These are phyloP conservation scores for Laterallus jamaicensis DNA, from an alignment of 2,113 vertebrate genomes.

Conservation along the genomic window DNA sequence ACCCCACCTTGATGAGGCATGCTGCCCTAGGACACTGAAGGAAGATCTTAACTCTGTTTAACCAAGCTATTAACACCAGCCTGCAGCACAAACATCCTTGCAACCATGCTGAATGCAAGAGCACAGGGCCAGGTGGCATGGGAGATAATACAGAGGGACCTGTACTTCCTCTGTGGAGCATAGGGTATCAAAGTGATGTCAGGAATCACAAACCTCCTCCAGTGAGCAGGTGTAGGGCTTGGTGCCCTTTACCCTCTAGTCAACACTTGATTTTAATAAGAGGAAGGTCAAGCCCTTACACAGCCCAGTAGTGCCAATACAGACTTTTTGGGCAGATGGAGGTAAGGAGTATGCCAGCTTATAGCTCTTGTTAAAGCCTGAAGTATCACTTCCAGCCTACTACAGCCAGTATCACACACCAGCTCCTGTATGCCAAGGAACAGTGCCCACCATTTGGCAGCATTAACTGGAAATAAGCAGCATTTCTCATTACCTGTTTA, in stretches of 20 bases:
- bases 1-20: not conserved
- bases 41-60: not conserved
- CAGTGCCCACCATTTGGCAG: not conserved
- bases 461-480: not conserved
- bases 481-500: not conserved
- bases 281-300: not conserved
- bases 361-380: not conserved
- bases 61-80: fast-evolving
- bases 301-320: not conserved
- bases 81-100: not conserved
- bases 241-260: not conserved
- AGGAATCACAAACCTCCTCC: not conserved
- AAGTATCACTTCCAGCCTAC: not conserved
- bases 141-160: not conserved
- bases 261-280: not conserved
- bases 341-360: not conserved
- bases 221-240: not conserved
- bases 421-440: not conserved
- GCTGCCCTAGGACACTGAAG: not conserved
- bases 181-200: too few species aligned
- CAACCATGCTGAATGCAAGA: not conserved
- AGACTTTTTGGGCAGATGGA: not conserved
- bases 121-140: not conserved
- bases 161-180: not conserved
- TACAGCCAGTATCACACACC: not conserved